phyloP scores from a whole-genome alignment of 2,113 vertebrate species.

The Phyllostomus hastatus region DNA sequence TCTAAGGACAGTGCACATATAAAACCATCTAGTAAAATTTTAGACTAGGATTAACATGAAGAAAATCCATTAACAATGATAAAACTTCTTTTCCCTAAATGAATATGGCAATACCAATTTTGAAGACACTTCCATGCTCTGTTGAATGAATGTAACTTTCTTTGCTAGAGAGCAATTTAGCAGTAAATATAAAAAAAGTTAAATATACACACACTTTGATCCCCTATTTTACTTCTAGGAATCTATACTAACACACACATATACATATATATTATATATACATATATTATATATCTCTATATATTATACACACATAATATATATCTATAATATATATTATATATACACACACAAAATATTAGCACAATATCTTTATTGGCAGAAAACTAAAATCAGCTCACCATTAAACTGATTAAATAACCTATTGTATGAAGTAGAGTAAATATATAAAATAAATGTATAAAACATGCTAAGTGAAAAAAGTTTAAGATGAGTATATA shows the following conservation, averaged over 20 bases:
- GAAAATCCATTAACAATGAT: background rate
- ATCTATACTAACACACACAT: background rate
- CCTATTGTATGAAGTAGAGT: background rate
- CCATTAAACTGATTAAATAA: background rate
- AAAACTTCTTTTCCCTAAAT: background rate
- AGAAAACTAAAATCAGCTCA: background rate
- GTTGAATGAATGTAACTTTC: background rate
- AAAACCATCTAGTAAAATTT: background rate
- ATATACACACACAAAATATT: background rate
- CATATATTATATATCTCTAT: background rate
- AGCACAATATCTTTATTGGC: background rate
- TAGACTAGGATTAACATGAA: background rate
- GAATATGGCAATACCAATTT: background rate
- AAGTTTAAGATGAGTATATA: background rate
- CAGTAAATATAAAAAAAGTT: conserved; percentile 4
- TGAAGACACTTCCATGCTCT: background rate
- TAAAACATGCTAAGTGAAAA: conserved; percentile 7
- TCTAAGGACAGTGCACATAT: background rate
- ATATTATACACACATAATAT: background rate
- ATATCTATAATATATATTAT: background rate
- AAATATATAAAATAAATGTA: background rate
- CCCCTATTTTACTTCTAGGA: conserved; percentile 17
- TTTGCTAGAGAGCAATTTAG: background rate
- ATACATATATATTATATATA: background rate
- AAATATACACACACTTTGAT: background rate